Conservation (phyloP, 2,113 vertebrate genomes). For the Thryonomys swinderianus region DNA sequence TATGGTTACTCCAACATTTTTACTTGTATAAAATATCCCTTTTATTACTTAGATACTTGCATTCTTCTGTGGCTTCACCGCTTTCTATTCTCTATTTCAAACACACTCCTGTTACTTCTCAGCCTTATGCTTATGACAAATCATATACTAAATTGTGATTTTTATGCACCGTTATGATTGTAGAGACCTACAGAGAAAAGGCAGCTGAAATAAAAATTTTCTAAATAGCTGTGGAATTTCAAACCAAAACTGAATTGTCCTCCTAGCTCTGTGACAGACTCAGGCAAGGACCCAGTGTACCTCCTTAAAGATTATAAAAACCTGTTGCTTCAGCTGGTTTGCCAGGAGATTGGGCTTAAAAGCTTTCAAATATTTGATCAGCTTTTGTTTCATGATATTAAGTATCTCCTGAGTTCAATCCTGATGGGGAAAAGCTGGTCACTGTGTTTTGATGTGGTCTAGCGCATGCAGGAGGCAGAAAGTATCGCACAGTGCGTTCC, state of each 20-base stretch:
- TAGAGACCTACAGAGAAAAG: not conserved
- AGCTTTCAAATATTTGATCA: not conserved
- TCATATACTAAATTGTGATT: not conserved
- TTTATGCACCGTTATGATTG: not conserved
- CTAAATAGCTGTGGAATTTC: not conserved
- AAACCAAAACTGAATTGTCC: not conserved
- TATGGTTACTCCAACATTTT: not conserved
- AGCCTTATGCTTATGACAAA: not conserved
- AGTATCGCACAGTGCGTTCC: not conserved
- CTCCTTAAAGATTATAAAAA: not conserved
- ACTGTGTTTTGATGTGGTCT: not conserved
- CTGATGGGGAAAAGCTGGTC: not conserved
- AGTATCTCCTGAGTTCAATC: not conserved
- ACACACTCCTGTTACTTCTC: not conserved
- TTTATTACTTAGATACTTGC: not conserved
- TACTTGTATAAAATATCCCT: not conserved
- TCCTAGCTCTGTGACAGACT: not conserved
- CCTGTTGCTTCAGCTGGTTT: not conserved
- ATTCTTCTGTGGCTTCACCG: not conserved
- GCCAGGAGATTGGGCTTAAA: not conserved
- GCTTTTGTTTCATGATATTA: not conserved
- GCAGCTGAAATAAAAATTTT: constrained; percentile 29
- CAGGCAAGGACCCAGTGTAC: not conserved
- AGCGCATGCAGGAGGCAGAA: not conserved
- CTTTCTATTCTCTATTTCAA: not conserved